Evolutionary conservation across 2,888 invertebrate genomes (phyloP).

Genomic region (Scaptodrosophila latifasciaeformis): DNA sequence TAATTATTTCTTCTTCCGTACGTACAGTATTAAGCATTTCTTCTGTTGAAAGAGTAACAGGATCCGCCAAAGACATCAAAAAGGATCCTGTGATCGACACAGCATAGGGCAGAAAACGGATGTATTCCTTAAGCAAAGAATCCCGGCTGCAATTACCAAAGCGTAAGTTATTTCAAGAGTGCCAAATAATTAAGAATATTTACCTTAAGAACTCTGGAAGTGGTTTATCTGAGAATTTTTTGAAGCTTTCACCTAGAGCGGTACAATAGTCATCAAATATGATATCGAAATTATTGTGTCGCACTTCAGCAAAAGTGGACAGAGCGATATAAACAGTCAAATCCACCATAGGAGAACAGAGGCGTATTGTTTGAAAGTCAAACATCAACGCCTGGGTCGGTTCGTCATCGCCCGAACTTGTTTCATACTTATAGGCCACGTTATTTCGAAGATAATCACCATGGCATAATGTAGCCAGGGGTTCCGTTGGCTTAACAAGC

Average conservation of each 20-base stretch:
- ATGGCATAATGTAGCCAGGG: slow-evolving; percentile 70
- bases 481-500: slow-evolving; percentile 67
- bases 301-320: slow-evolving; percentile 63
- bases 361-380: slow-evolving; percentile 73
- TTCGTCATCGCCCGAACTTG: slow-evolving; percentile 21
- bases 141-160: slow-evolving; percentile 44
- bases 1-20: slow-evolving; percentile 35
- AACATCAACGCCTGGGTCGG: slow-evolving; percentile 72
- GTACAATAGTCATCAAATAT: slow-evolving; percentile 69
- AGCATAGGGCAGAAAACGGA: slow-evolving; percentile 60
- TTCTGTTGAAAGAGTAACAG: slow-evolving; percentile 32
- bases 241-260: slow-evolving; percentile 45
- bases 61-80: slow-evolving; percentile 56
- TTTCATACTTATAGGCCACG: slow-evolving; percentile 70
- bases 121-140: slow-evolving; percentile 67
- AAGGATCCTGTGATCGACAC: slow-evolving; percentile 56
- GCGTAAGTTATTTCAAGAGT: neutral
- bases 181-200: too few relatives aligned
- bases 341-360: slow-evolving; percentile 73
- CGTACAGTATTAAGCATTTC: slow-evolving; percentile 33
- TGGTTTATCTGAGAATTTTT: slow-evolving; percentile 15
- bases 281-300: slow-evolving; percentile 56
- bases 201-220: slow-evolving; percentile 68
- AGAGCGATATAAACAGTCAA: slow-evolving; percentile 63
- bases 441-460: slow-evolving; percentile 74